Base-by-base conservation (phyloP, 2,797 vertebrate genomes). In the Amblyraja radiata region DNA sequence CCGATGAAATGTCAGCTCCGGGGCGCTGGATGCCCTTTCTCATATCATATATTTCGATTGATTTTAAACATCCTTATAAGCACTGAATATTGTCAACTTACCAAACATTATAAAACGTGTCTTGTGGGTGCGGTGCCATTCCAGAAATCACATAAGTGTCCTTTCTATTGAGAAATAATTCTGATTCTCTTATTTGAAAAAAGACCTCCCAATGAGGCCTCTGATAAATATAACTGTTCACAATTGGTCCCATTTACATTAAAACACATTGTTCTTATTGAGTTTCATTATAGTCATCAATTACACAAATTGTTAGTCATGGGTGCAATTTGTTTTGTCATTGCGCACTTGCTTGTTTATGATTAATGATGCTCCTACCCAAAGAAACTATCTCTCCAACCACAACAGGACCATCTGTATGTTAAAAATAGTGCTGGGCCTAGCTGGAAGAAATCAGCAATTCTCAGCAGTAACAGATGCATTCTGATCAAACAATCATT, bases 401-500 rank as follows among this genome's bases (percentile, higher is more conserved):
- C 32, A 25, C 23, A 25, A 32, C 18, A 21, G 16, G 86, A 90
- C 13, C 63, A 90, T 90, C 88, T 90, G 63, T 65, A 39, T 71
- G 6, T 74, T 46, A 76, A 92, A 74, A 92, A 54, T 74, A 92
- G 21, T 25, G 39, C 25, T 76, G 23, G 25, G 54, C 6, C 25
- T n/a, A 28, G 54, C 14, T 16, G 36, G 71, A 54, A 74, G 74
- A 74, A 54, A 76, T 76, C 39, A 91, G 32, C 23, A 25, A 10
- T 91, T 39, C 86, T 65, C 61, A 54, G 71, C 36, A 54, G 83
- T 74, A 54, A 13, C 68, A 76, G 71, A n/a, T n/a, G 39, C 25
- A 74, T n/a, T 92, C 23, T 74, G 6, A 54, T 92, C 65, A 90
- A 86, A 68, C 86, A 90, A 90, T 8, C 63, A 90, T 71, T 92